phyloP scores from a whole-genome alignment of 2,888 invertebrate genomes.

The Patella caerulea region DNA sequence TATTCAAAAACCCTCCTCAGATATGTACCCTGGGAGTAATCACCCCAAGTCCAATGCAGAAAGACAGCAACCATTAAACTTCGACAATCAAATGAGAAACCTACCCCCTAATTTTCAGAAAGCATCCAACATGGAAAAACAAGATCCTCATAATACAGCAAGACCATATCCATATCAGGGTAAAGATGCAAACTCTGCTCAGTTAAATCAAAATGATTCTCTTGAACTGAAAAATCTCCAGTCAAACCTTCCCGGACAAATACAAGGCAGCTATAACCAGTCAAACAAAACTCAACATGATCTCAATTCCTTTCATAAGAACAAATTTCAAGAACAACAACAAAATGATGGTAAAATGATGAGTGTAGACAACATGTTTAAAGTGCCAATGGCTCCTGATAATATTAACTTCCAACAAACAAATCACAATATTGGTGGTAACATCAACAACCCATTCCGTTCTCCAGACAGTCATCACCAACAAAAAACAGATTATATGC shows the following conservation, averaged over 20 bases:
- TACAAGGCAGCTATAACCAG: background rate
- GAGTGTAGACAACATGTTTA: background rate
- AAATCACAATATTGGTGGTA: slow-evolving; percentile 10
- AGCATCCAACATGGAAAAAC: background rate
- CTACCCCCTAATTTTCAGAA: background rate
- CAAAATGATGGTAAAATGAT: background rate
- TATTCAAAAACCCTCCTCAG: slow-evolving; percentile 5
- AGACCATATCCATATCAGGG: background rate
- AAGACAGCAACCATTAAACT: background rate
- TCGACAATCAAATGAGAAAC: slow-evolving; percentile 9
- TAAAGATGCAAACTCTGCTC: background rate
- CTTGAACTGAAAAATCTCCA: too few relatives aligned
- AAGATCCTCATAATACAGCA: slow-evolving; percentile 6
- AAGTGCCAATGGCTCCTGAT: slow-evolving; percentile 16
- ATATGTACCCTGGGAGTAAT: background rate
- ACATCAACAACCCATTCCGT: slow-evolving; percentile 19
- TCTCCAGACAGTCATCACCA: slow-evolving; percentile 31
- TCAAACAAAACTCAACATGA: background rate
- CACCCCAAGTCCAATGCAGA: background rate
- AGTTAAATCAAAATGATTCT: too few relatives aligned
- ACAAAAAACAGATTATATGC: background rate
- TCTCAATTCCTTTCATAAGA: slow-evolving; percentile 2
- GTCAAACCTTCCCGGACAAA: too few relatives aligned
- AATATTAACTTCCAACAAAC: slow-evolving; percentile 13
- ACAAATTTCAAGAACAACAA: slow-evolving; percentile 16